Conservation (phyloP, 2,113 vertebrate genomes). For the Strigops habroptila region DNA sequence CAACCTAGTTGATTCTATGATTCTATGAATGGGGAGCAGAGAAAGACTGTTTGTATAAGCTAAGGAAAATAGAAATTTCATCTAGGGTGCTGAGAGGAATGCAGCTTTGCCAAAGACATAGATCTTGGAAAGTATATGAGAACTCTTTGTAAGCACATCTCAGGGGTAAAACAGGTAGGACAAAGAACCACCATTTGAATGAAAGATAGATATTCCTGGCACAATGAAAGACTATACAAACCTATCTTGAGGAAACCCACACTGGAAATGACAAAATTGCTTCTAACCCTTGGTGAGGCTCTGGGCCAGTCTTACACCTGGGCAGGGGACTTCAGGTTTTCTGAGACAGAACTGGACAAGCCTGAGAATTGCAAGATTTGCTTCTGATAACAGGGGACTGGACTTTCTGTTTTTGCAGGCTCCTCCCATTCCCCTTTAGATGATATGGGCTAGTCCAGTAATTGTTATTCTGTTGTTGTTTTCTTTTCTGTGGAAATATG, state of each 20-base stretch:
- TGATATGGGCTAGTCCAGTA: neutral
- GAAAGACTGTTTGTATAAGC: neutral
- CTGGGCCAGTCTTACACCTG: neutral
- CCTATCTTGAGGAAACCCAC: neutral
- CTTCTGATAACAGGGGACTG: neutral
- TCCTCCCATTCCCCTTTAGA: neutral
- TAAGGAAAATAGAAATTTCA: neutral
- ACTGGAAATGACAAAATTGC: neutral
- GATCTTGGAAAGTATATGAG: neutral
- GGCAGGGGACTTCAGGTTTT: neutral
- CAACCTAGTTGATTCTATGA: neutral
- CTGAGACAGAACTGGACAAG: neutral
- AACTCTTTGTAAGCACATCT: neutral
- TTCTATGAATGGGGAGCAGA: neutral
- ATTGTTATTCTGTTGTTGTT: neutral
- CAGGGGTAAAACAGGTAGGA: neutral
- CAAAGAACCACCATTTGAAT: neutral
- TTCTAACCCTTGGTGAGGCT: neutral
- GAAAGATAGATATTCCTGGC: neutral
- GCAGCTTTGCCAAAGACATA: neutral
- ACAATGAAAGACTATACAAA: neutral
- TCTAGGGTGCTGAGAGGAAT: neutral
- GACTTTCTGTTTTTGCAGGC: neutral
- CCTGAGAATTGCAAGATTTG: neutral
- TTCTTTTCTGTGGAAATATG: neutral